A percentile compares a stretch with the other conserved stretches of the same genome.
phyloP scores from a whole-genome alignment of 2,113 vertebrate genomes.

The Penelope pileata region DNA sequence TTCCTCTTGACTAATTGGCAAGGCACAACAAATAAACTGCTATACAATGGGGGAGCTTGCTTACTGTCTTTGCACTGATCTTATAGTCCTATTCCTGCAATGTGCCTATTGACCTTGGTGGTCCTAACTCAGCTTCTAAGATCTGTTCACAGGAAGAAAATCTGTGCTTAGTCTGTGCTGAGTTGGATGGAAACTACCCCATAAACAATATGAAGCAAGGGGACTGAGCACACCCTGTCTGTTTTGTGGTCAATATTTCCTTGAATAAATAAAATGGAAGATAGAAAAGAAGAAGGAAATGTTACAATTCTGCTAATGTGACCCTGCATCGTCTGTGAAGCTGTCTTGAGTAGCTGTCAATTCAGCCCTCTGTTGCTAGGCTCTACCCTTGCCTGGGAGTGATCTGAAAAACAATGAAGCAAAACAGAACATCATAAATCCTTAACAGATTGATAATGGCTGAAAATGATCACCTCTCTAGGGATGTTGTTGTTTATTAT shows the following conservation, averaged over 20 bases:
- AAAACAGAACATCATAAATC: neutral
- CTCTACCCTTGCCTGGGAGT: neutral
- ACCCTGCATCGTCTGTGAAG: neutral
- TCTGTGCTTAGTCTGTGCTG: neutral
- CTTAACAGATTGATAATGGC: neutral
- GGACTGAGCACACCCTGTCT: constrained; percentile 3
- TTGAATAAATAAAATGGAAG: constrained; percentile 7
- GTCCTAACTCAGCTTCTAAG: neutral
- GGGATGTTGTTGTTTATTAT: neutral
- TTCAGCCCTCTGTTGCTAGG: neutral
- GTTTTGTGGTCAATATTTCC: constrained; percentile 8
- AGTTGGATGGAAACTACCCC: neutral
- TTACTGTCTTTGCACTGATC: neutral
- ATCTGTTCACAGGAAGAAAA: neutral
- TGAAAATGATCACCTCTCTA: neutral
- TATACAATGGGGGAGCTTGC: neutral
- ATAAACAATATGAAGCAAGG: neutral
- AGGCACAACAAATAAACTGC: neutral
- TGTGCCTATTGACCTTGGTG: neutral
- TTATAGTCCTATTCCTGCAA: neutral
- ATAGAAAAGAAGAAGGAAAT: constrained; percentile 19
- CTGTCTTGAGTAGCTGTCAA: neutral
- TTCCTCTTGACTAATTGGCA: constrained; percentile 14
- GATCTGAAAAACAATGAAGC: neutral
- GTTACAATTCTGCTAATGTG: neutral